Base-by-base conservation (phyloP, 2,888 invertebrate species). In the Nomada ruficornis region DNA sequence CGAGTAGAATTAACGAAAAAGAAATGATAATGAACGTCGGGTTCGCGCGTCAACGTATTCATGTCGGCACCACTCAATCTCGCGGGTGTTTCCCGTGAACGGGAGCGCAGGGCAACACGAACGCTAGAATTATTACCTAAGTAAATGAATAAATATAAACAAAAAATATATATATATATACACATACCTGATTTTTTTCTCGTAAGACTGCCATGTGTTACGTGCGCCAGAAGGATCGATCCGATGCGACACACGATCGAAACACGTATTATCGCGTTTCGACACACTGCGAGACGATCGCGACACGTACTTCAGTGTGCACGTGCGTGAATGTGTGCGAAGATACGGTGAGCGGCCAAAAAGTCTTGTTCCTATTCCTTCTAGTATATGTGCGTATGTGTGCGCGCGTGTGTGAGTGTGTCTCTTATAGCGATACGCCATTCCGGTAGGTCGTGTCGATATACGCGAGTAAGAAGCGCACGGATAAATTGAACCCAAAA, bases 321-420 rank as follows among this genome's bases (percentile, higher is more conserved):
- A 50, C 55, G 36, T 50, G 64, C 57, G 75, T 52, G 67, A 57
- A 62, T 64, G 64, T 79, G 60, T 71, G 50, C 26, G 79, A 81
- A 23, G 85, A 82, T 82, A 86, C 79, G 80, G 79, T 85, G 85
- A 78, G 80, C 82, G 85, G 87, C 87, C 85, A 86, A 87, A 88
- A 85, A 88, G 89, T 91, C 91, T 93, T 91, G 92, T 93, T 93
- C 92, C 93, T 93, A 92, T 90, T 90, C 88, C 90, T 90, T 87
- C 88, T 90, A 89, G 87, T 89, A 82, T 84, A 87, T 86, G 81
- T 77, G 71, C 82, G 65, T 67, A 84, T 88, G 80, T 79, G 85
- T 81, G 82, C 64, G 68, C 78, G 63, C 23, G 47, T 47, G 15
- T n/a, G 55, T 29, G 55, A 23, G 23, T 42, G 42, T 29, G n/a